phyloP scores from a whole-genome alignment of 2,113 vertebrate species.

The Atrichornis clamosus region DNA sequence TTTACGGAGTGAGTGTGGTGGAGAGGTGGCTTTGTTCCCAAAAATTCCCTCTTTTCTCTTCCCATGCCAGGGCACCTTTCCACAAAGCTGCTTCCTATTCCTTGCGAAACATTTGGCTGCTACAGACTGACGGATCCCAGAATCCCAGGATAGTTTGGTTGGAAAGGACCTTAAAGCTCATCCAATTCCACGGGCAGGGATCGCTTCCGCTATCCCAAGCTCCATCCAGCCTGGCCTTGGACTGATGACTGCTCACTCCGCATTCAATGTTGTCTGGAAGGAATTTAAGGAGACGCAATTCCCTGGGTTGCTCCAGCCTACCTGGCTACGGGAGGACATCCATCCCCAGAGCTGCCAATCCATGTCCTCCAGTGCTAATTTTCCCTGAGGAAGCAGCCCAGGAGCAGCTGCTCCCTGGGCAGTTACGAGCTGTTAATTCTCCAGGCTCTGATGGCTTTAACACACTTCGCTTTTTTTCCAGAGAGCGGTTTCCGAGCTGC shows the following conservation, averaged over 20 bases:
- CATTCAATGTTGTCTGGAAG: not conserved
- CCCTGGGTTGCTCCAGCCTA: not conserved
- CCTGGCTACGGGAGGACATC: not conserved
- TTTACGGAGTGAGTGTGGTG: too few relatives aligned
- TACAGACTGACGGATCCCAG: not conserved
- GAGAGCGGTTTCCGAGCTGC: not conserved
- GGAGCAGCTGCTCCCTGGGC: not conserved
- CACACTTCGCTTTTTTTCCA: not conserved
- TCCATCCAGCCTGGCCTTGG: rapidly evolving
- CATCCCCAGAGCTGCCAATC: not conserved
- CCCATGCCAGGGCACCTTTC: not conserved
- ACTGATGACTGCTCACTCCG: rapidly evolving
- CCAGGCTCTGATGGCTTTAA: not conserved
- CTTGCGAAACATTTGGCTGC: not conserved
- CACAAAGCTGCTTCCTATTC: not conserved
- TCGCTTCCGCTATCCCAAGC: rapidly evolving
- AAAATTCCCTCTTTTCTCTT: not conserved
- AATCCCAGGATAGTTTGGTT: not conserved
- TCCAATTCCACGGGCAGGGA: not conserved
- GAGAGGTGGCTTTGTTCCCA: not conserved
- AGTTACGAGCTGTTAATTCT: conserved; percentile 18
- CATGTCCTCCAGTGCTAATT: not conserved
- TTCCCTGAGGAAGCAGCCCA: not conserved
- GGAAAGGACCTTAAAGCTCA: not conserved
- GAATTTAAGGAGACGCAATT: not conserved